Evolutionary conservation across 2,797 vertebrate species (phyloP).

Genomic region (Danionella dracula): DNA sequence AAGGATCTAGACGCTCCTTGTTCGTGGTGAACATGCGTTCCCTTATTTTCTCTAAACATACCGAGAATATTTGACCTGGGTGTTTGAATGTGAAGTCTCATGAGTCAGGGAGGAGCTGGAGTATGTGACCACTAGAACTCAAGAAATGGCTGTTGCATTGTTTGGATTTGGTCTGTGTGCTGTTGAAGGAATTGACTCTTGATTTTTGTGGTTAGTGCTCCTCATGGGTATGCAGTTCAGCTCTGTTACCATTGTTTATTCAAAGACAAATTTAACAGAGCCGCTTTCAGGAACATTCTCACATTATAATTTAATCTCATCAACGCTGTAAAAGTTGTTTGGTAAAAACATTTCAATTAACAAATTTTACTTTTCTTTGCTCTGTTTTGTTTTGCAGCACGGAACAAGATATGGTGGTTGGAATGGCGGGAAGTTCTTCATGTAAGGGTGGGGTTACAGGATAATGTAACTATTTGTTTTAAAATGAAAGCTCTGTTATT

Average conservation of each 20-base stretch:
- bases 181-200: conserved; percentile 14
- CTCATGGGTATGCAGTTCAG: background rate
- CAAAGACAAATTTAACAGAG: too few relatives aligned
- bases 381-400: too few relatives aligned
- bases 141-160: conserved; percentile 29
- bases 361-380: too few relatives aligned
- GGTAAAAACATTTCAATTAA: too few relatives aligned
- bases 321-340: too few relatives aligned
- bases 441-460: too few relatives aligned
- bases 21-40: conserved; percentile 1
- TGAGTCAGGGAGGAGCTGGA: conserved; percentile 5
- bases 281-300: too few relatives aligned
- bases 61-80: conserved; percentile 14
- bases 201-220: conserved; percentile 17
- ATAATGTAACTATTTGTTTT: too few relatives aligned
- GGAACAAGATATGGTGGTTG: too few relatives aligned
- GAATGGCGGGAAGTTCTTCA: too few relatives aligned
- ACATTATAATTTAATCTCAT: too few relatives aligned
- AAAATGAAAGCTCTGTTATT: too few relatives aligned
- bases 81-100: conserved; percentile 14
- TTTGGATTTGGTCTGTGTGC: conserved; percentile 19
- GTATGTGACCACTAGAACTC: conserved; percentile 41
- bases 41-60: conserved; percentile 13
- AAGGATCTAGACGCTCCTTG: background rate
- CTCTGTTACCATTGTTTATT: background rate